phyloP scores from a whole-genome alignment of 2,888 invertebrate species.

The Leucoptera coffeella region DNA sequence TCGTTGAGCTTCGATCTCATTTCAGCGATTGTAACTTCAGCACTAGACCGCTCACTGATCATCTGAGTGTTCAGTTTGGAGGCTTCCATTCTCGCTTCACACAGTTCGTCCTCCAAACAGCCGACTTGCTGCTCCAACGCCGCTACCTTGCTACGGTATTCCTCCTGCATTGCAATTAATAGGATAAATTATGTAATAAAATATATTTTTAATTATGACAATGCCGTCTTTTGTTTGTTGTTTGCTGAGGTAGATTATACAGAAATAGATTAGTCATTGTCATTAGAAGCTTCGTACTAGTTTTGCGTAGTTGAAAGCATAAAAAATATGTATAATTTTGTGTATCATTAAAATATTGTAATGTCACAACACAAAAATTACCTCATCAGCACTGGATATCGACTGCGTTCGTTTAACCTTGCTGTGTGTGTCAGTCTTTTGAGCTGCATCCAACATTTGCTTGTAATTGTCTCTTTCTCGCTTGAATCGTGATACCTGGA shows the following conservation, averaged over 20 bases:
- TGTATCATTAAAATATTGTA: no score
- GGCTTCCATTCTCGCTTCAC: constrained; percentile 73
- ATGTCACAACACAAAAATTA: constrained; percentile 21
- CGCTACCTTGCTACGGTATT: constrained; percentile 64
- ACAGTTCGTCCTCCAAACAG: constrained; percentile 82
- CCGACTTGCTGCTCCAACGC: constrained; percentile 77
- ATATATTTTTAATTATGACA: no score
- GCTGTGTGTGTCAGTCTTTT: constrained; percentile 70
- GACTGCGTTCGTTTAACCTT: constrained; percentile 56
- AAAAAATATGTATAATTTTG: no score
- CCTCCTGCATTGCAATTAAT: no score
- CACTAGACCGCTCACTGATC: constrained; percentile 81
- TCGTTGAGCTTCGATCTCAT: constrained; percentile 84
- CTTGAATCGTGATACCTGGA: constrained; percentile 64
- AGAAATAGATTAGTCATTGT: no score
- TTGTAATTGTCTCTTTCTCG: constrained; percentile 84
- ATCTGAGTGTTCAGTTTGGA: constrained; percentile 83
- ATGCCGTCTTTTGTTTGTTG: no score
- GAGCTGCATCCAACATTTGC: constrained; percentile 83
- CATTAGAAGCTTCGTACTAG: no score
- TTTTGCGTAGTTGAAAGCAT: no score
- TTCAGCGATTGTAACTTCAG: constrained; percentile 81
- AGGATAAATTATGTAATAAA: no score
- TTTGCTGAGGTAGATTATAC: no score
- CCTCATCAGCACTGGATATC: constrained; percentile 69